Conservation (phyloP, 2,888 invertebrate genomes). For the Mesopsocus fuscifrons region DNA sequence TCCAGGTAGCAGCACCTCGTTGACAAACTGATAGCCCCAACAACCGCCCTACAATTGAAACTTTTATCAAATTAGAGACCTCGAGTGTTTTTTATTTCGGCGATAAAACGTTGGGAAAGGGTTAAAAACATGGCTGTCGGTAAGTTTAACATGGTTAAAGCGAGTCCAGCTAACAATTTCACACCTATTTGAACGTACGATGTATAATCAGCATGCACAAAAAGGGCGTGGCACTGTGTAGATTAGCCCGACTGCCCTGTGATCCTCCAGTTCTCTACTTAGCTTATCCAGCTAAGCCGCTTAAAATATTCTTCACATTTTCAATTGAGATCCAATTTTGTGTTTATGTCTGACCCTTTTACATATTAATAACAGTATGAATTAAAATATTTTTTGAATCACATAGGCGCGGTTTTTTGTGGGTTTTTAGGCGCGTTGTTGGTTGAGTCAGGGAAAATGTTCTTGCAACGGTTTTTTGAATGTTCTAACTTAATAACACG, state of each 20-base stretch:
- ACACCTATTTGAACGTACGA: constrained; percentile 7
- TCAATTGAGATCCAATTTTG: constrained; percentile 10
- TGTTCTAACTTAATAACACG: too few relatives aligned
- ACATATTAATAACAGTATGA: constrained; percentile 10
- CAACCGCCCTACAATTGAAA: background rate
- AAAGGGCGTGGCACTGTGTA: constrained; percentile 9
- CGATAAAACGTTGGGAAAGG: background rate
- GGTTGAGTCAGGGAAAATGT: too few relatives aligned
- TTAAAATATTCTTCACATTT: constrained; percentile 6
- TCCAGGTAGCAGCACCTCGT: background rate
- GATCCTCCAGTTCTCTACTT: background rate
- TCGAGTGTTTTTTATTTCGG: background rate
- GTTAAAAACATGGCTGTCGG: background rate
- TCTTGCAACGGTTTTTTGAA: too few relatives aligned
- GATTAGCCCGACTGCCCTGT: constrained; percentile 7
- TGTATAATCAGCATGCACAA: constrained; percentile 8
- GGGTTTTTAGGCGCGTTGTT: too few relatives aligned
- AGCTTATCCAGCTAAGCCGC: background rate
- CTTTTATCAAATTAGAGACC: background rate
- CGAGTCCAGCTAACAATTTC: constrained; percentile 1
- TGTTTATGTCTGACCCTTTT: constrained; percentile 3
- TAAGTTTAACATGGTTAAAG: constrained; percentile 1
- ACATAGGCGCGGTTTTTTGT: constrained; percentile 3
- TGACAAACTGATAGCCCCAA: background rate
- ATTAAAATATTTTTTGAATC: constrained; percentile 7